Percentiles rank a stretch among this genome's conserved stretches.
These are phyloP conservation scores for Cynocephalus volans DNA, from an alignment of 2,113 vertebrate genomes.

Conservation along the genomic window DNA sequence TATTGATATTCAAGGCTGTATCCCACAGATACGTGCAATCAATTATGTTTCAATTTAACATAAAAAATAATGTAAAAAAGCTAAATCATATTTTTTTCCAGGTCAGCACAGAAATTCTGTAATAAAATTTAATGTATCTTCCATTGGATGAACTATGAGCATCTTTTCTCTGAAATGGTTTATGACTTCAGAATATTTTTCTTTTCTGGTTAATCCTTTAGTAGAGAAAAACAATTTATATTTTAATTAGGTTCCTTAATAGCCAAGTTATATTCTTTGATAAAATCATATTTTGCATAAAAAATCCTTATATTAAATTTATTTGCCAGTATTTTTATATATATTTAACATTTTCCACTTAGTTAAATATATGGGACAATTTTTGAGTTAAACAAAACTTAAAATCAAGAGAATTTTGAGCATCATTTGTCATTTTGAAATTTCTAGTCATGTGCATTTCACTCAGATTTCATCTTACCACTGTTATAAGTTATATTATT, in stretches of 20 bases:
- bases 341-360: not conserved
- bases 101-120: not conserved
- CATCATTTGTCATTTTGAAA: not conserved
- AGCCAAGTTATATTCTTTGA: not conserved
- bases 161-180: not conserved
- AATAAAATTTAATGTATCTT: not conserved
- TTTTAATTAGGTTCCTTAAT: constrained; percentile 7
- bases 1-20: too few species aligned
- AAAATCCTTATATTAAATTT: not conserved
- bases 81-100: not conserved
- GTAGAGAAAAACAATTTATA: not conserved
- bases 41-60: too few species aligned
- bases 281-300: not conserved
- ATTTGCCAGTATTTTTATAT: not conserved
- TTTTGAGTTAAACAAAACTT: constrained; percentile 7
- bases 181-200: not conserved
- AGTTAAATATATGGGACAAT: not conserved
- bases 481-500: not conserved
- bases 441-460: not conserved
- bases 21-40: too few species aligned
- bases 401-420: not conserved
- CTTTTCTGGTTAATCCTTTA: not conserved
- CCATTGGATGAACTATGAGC: not conserved
- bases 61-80: not conserved
- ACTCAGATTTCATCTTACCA: not conserved